A percentile compares a stretch with the other conserved stretches of the same genome.
Evolutionary conservation across 2,888 invertebrate species (phyloP).

Genomic region (Thereva nobilitata): DNA sequence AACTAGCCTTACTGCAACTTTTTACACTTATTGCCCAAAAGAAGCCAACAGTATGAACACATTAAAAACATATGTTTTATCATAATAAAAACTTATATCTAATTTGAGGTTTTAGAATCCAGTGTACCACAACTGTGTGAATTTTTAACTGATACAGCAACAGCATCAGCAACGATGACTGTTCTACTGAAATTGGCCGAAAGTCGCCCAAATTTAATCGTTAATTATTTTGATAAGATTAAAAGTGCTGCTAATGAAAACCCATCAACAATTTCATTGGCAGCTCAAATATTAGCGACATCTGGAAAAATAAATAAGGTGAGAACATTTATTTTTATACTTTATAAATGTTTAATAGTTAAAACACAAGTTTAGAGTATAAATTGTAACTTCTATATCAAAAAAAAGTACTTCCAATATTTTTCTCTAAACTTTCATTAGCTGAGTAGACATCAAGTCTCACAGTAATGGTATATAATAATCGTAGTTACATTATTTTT

Average conservation of each 20-base stretch:
- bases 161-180: conserved; percentile 69
- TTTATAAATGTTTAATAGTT: too few species aligned
- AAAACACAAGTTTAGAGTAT: too few species aligned
- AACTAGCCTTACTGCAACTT: conserved; percentile 79
- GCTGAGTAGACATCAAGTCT: too few species aligned
- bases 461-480: too few species aligned
- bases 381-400: too few species aligned
- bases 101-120: conserved; percentile 70
- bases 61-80: background rate
- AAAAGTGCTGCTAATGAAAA: conserved; percentile 69
- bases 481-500: too few species aligned
- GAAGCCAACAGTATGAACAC: conserved; percentile 68
- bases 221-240: conserved; percentile 72
- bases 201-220: conserved; percentile 69
- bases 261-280: conserved; percentile 68
- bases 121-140: conserved; percentile 82
- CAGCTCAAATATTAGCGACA: conserved; percentile 72
- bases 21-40: conserved; percentile 81
- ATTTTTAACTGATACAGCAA: conserved; percentile 66
- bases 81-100: conserved; percentile 9
- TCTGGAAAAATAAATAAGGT: conserved; percentile 74
- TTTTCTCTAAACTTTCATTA: too few species aligned
- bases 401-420: too few species aligned
- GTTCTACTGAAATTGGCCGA: conserved; percentile 77
- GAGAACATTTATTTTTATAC: conserved; percentile 41